Evolutionary conservation across 2,797 vertebrate species (phyloP).

Genomic region (Corythornis leucogaster): DNA sequence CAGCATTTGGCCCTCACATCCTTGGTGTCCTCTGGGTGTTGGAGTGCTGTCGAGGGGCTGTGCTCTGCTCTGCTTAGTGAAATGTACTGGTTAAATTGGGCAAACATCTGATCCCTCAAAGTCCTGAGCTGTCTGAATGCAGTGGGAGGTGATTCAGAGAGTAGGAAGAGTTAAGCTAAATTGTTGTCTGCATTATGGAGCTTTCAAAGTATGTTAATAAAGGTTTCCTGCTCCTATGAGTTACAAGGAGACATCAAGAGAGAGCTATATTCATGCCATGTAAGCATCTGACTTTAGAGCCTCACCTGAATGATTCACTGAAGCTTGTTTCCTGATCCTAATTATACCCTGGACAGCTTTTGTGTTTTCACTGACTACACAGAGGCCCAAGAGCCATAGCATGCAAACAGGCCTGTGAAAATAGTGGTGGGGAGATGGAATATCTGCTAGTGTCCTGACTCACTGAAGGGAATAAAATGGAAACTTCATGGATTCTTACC

Average conservation of each 20-base stretch:
- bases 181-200: neutral
- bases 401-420: rapidly evolving
- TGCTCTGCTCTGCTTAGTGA: neutral
- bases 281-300: conserved; percentile 20
- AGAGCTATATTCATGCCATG: neutral
- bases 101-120: neutral
- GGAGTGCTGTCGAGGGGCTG: neutral
- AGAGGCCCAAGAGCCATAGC: neutral
- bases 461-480: neutral
- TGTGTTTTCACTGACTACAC: neutral
- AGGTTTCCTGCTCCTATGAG: neutral
- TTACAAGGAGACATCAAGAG: neutral
- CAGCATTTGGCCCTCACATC: neutral
- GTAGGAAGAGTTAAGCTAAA: neutral
- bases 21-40: neutral
- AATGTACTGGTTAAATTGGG: neutral
- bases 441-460: neutral
- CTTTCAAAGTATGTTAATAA: conserved; percentile 37
- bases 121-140: neutral
- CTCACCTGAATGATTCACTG: neutral
- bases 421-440: neutral
- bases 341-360: neutral
- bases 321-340: neutral
- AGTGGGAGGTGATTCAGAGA: neutral
- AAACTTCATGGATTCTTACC: neutral